Base-by-base conservation (phyloP, 2,888 invertebrate species). In the Rotaria sp. region DNA sequence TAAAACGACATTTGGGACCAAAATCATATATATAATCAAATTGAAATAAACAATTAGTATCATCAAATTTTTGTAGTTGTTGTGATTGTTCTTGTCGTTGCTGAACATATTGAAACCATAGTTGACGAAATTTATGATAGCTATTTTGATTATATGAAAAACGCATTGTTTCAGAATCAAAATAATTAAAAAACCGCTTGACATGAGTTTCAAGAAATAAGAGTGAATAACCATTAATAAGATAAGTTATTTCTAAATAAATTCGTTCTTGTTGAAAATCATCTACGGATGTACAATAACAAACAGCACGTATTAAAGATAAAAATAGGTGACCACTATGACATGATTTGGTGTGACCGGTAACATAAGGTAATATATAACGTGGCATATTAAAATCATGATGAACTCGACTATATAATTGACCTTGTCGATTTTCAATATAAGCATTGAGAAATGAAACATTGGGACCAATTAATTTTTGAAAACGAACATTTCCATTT, bases 251-350 rank as follows among this genome's bases (percentile, higher is more conserved):
- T 75, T 75, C 75, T 0, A 41, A 45, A 45, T 75, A 75, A 21
- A 75, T 45, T 18, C 75, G 75, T 26, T 75, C 75, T 26, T 26
- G 75, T 3, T 41, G 75, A 75, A 75, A 75, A 75, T 75, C 75
- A 5, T 75, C 75, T 4, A 75, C 26, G 0, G 41, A 75, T 45
- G 41, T 26, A 41, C 26, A 75, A 75, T 4, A 75, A 13, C 75
- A 75, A 3, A 75, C 45, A 24, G 75, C 41, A 30, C 45, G 75
- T 45, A 75, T 41, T 8, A 75, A 26, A 13, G 75, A 24, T 7
- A 26, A 41, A 18, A 24, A 45, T 45, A 75, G 75, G 45, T 45
- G 45, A 41, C 45, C 38, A 45, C 75, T 75, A 75, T 75, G 30
- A 26, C 4, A 5, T 13, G 24, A 21, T 41, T 75, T 75, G 1